These are phyloP conservation scores for Trachelus stipa DNA, from an alignment of 2,888 invertebrate species.

Conservation along the genomic window DNA sequence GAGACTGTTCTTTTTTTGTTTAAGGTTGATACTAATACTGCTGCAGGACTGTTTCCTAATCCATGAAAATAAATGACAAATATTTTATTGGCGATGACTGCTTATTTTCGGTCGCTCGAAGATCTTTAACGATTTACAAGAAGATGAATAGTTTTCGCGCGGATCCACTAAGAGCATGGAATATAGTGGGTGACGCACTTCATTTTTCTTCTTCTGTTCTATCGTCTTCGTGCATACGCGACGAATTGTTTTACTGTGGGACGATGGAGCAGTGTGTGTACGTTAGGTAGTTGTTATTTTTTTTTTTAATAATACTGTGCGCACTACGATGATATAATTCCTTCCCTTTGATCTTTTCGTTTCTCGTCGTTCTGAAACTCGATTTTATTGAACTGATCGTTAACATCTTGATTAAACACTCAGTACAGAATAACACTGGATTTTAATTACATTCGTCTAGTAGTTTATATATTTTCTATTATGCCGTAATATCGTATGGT, in stretches of 20 bases:
- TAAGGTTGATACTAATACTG: neutral
- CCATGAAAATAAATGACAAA: neutral
- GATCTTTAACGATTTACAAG: neutral
- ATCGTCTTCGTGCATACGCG: neutral
- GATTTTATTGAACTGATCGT: neutral
- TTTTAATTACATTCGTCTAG: neutral
- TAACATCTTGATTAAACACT: neutral
- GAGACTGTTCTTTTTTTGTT: neutral
- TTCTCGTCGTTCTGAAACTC: neutral
- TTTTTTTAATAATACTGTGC: neutral
- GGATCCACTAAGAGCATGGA: neutral
- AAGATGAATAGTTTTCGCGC: neutral
- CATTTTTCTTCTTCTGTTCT: neutral
- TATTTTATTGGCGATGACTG: neutral
- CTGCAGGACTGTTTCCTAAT: neutral
- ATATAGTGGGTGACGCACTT: neutral
- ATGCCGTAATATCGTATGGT: conserved; percentile 41
- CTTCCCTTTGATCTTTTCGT: neutral
- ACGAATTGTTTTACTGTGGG: neutral
- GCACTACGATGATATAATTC: neutral
- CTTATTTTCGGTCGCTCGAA: neutral
- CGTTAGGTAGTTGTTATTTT: neutral
- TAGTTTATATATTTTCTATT: neutral
- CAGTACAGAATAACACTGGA: neutral
- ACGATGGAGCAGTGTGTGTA: neutral